Conservation (phyloP, 2,888 invertebrate genomes). For the Craniophora ligustri region DNA sequence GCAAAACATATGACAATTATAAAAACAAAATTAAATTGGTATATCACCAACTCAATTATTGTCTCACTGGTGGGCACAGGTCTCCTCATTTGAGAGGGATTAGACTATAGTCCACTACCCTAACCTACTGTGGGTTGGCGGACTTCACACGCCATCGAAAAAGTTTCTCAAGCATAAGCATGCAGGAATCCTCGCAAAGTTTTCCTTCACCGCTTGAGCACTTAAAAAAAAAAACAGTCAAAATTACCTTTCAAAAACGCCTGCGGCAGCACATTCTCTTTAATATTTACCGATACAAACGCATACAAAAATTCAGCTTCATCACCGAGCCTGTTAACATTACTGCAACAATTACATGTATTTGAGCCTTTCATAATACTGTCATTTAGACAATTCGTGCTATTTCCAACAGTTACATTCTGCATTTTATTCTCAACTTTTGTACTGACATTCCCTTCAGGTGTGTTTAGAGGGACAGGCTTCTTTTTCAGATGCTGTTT, state of each 20-base stretch:
- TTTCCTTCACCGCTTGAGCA: no score
- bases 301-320: conserved; percentile 79
- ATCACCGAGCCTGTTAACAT: conserved; percentile 42
- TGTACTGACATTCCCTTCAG: neutral
- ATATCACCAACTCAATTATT: no score
- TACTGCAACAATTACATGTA: conserved; percentile 66
- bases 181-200: no score
- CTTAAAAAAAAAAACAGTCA: no score
- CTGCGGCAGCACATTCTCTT: conserved; percentile 75
- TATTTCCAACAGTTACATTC: conserved; percentile 7
- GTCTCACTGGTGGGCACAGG: no score
- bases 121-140: no score
- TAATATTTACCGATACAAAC: conserved; percentile 79
- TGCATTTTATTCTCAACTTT: conserved; percentile 37
- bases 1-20: no score
- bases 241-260: conserved; percentile 77
- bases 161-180: no score
- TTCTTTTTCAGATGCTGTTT: conserved; percentile 34
- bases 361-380: conserved; percentile 22
- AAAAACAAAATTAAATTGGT: no score
- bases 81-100: no score
- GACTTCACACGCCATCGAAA: no score
- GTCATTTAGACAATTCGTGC: neutral
- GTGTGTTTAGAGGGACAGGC: conserved; percentile 18
- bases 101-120: no score